Evolutionary conservation across 2,888 invertebrate species (phyloP), one percentile per base, ranked within the genome.

Genomic region (Scaptomyza tumidula): DNA sequence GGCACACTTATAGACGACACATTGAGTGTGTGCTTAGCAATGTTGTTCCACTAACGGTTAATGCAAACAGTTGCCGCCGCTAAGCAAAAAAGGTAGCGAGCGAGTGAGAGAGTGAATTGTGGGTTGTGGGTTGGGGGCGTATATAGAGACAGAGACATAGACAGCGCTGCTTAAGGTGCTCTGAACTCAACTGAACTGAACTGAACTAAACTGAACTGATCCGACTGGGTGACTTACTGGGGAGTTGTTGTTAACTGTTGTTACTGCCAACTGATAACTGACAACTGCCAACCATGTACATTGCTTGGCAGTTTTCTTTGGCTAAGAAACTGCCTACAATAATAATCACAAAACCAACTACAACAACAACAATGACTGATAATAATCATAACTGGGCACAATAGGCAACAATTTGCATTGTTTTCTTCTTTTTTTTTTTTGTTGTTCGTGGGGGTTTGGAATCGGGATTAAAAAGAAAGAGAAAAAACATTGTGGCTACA

Each of bases 31-130:
- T 72, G 83, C 77, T 82, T 85, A 82, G 83, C 88, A 69, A 82
- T 84, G 83, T 84, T 88, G 86, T 86, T 88, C 88, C 75, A 86
- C 88, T 86, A 86, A 86, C 85, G 88, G 84, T 86, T 86, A 86
- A 88, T 88, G 84, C 88, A 86, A 88, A 86, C 87, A 86, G 79
- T 80, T 73, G 84, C 69, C 72, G 84, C 69, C 72, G 75, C 46
- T 60, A 62, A 48, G 63, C 37, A 31, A 49, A 31, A 33, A 44
- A 50, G 45, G 45, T 44, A 11, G 46, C 31, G 44, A 52, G 57
- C 43, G 59, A 44, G 59, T 43, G 27, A 27, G 44, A 16, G 14
- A 5, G 41, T 14, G 1, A 14, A 35, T 41, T 37, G 14, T 24
- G 43, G 53, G 29, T 14, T 37, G 24, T 24, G 43, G 53, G 19